Evolutionary conservation across 1,140 invertebrate species (phyloP).

Genomic region (Ceratitis capitata): DNA sequence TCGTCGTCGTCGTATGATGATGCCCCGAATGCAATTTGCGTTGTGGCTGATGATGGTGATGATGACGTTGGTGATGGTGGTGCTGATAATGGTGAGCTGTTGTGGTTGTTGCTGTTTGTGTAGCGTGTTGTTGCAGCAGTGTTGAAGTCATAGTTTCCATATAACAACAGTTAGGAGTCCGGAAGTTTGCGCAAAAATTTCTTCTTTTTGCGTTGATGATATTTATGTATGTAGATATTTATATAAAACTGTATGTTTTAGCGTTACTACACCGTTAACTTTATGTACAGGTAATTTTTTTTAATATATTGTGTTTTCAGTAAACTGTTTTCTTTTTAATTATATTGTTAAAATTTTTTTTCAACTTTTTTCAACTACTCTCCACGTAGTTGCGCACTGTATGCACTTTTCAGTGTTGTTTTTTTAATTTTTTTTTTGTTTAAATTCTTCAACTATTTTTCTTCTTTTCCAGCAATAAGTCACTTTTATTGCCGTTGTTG

Average conservation of each 20-base stretch:
- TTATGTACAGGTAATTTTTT: neutral
- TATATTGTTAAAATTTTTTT: neutral
- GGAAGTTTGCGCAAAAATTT: neutral
- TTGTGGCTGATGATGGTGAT: neutral
- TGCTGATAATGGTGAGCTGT: conserved; percentile 37
- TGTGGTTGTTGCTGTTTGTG: conserved; percentile 43
- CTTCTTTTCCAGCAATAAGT: conserved; percentile 7
- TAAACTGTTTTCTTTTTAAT: neutral
- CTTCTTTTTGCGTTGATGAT: neutral
- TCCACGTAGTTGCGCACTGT: neutral
- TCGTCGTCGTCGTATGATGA: conserved; percentile 40
- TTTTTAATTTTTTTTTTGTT: neutral
- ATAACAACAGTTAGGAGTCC: conserved; percentile 9
- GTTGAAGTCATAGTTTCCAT: conserved; percentile 60
- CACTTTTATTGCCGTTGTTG: neutral
- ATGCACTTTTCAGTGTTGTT: neutral
- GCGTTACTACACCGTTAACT: neutral
- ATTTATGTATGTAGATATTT: neutral
- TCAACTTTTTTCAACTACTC: neutral
- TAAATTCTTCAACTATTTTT: neutral
- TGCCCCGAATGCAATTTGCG: neutral
- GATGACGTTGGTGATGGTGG: conserved; percentile 43
- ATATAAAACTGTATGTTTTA: neutral
- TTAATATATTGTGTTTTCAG: neutral
- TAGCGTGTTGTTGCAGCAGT: conserved; percentile 56